Evolutionary conservation across 2,113 vertebrate genomes (phyloP), one percentile per base, ranked within the genome.

Genomic region (Megaceryle torquata): DNA sequence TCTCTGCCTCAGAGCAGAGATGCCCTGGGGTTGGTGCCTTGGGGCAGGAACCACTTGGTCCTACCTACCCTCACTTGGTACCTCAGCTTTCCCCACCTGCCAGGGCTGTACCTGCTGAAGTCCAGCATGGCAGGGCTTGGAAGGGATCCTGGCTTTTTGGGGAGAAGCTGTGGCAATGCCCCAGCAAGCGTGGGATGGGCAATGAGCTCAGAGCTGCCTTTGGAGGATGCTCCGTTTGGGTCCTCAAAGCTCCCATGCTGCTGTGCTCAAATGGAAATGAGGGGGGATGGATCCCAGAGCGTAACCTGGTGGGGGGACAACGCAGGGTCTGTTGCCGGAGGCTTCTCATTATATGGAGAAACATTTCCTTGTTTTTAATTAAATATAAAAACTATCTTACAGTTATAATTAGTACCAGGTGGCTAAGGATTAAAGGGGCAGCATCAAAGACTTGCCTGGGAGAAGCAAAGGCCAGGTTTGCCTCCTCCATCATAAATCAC

Each of bases 281-380:
- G 78, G 74, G 17, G 25, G 69, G 39, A 54, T 20, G 81, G 81
- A n/a, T 9, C 6, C 20, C 1, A 0, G 35, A 28, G 29, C 1
- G 2, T 44, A 56, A 64, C 72, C 75, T 59, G 59, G 43, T 37
- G 24, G 41, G 37, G 46, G 72, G 26, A 76, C 74, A 31, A 5
- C 0, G 1, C 18, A 21, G 74, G 29, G 46, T 16, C 56, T 16
- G 3, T 72, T 76, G 87, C 18, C 1, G 3, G 78, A 88, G 95
- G 89, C 44, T 43, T 57, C 76, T 95, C 10, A 26, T 88, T 94
- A 81, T 20, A 60, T 16, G 41, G 82, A 88, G 91, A 53, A 92
- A 56, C 50, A 41, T 90, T 89, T 90, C 61, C 80, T 94, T 97
- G 89, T 60, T 95, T 94, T 94, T 90, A 95, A 94, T 96, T 89